Evolutionary conservation across 2,113 vertebrate species (phyloP), one percentile per base, ranked within the genome.

Genomic region (Tachysurus vachellii): DNA sequence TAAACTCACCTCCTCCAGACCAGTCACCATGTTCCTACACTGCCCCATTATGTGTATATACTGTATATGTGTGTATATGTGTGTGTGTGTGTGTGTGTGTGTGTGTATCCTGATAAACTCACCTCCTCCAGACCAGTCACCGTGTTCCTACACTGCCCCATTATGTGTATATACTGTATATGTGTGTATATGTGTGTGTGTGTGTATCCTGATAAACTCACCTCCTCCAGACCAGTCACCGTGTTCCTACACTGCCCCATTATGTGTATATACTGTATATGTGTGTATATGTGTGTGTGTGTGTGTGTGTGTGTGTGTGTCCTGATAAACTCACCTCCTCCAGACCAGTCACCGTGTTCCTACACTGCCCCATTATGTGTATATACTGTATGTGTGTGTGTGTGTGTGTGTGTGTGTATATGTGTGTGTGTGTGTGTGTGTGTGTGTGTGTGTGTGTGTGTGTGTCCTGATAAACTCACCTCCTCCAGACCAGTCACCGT

Each of bases 61-160:
- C n/a, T n/a, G n/a, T 36, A 36, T 36, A 36, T 36, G 66, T 70
- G 28, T 42, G 28, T 42, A 3, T 4, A 19, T n/a, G n/a, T n/a
- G n/a, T n/a, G n/a, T n/a, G n/a, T n/a, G n/a, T n/a, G n/a, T n/a
- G n/a, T 11, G 70, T 73, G 36, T 36, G 28, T 12, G 8, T 1
- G 77, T 42, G 79, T 80, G 56, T 42, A 1, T 80, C 9, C 21
- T 21, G 16, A 23, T 47, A 4, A 53, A 59, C 96, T 95, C 93
- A 99, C 98, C 97, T 99, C 98, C 93, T 99, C 98, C 94, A 99
- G 95, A 90, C 96, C 97, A 83, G 97, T 88, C 94, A 99, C 98
- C 0, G 97, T 99, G 91, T 97, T 98, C 94, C 97, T 96, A 94
- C 98, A 99, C 94, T 99, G 98, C 93, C 95, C 96, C 96, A 98